Conservation (phyloP, 2,888 invertebrate species). For the Apotomis turbidana region DNA sequence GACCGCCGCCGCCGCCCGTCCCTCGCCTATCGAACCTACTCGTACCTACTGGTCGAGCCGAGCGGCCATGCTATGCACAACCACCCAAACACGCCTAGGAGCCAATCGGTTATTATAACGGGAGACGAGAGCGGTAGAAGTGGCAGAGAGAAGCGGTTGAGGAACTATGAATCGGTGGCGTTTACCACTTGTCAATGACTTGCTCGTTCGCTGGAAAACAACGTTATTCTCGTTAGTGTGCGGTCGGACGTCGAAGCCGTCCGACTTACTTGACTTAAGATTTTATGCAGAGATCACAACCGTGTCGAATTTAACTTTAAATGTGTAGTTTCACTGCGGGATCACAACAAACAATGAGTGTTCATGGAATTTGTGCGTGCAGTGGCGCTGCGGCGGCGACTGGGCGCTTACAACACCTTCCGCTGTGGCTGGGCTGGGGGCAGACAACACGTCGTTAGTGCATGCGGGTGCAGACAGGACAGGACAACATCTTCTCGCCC, state of each 20-base stretch:
- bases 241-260: slow-evolving; percentile 69
- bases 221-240: slow-evolving; percentile 73
- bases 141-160: slow-evolving; percentile 79
- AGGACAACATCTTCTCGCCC: slow-evolving; percentile 10
- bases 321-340: slow-evolving; percentile 83
- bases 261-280: slow-evolving; percentile 70
- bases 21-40: slow-evolving; percentile 42
- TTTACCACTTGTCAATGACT: slow-evolving; percentile 88
- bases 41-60: slow-evolving; percentile 42
- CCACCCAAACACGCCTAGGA: slow-evolving; percentile 60
- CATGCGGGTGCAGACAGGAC: slow-evolving; percentile 62
- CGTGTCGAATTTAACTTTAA: slow-evolving; percentile 72
- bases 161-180: slow-evolving; percentile 79
- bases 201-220: slow-evolving; percentile 88
- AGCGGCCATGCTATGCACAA: slow-evolving; percentile 51
- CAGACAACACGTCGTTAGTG: slow-evolving; percentile 77
- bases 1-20: slow-evolving; percentile 50
- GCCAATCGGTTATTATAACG: slow-evolving; percentile 65
- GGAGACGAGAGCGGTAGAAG: slow-evolving; percentile 76
- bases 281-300: slow-evolving; percentile 78
- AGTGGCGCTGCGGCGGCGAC: slow-evolving; percentile 71
- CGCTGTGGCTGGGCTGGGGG: slow-evolving; percentile 80
- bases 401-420: slow-evolving; percentile 79
- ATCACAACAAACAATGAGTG: slow-evolving; percentile 83
- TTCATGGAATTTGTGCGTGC: slow-evolving; percentile 82